Evolutionary conservation across 2,113 vertebrate genomes (phyloP).

Genomic region (Petroica traversi): DNA sequence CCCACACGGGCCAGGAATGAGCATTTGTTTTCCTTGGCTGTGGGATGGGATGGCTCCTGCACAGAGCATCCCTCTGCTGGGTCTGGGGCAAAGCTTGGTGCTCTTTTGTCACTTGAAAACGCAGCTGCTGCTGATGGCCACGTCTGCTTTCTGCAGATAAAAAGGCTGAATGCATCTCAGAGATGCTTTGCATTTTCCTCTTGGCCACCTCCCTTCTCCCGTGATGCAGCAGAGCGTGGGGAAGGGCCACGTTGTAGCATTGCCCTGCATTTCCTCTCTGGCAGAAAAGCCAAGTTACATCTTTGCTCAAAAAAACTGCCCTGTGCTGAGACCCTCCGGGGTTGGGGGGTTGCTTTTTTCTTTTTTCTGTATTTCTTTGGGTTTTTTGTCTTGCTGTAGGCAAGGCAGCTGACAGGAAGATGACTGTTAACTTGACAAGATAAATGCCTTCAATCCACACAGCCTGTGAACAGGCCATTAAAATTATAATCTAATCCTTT

Average conservation of each 20-base stretch:
- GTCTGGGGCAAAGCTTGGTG: neutral
- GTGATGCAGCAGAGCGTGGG: neutral
- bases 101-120: neutral
- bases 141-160: neutral
- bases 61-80: neutral
- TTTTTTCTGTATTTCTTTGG: neutral
- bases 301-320: neutral
- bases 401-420: constrained; percentile 50
- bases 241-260: neutral
- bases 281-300: neutral
- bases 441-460: neutral
- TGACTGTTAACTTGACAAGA: constrained; percentile 36
- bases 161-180: neutral
- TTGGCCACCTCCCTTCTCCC: constrained; percentile 19
- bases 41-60: neutral
- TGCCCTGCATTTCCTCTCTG: neutral
- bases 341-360: neutral
- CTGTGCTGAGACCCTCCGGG: neutral
- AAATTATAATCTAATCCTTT: constrained; percentile 43
- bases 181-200: neutral
- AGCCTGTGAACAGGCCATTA: constrained; percentile 6
- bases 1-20: neutral
- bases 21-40: neutral
- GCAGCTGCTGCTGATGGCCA: neutral
- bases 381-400: neutral